Evolutionary conservation across 2,797 vertebrate genomes (phyloP).

Genomic region (Takifugu rubripes): DNA sequence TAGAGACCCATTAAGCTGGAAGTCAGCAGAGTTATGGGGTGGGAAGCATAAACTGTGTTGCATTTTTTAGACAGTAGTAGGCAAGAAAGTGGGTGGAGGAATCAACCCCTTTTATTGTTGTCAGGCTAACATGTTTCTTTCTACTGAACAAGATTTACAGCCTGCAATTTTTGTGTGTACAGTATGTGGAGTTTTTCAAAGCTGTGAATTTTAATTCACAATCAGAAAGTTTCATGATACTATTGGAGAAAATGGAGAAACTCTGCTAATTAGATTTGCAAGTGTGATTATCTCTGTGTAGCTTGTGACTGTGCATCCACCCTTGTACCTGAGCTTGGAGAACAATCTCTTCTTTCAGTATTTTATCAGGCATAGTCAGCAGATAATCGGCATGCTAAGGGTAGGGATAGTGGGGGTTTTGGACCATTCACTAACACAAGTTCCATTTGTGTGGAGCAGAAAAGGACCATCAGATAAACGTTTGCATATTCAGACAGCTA

Average conservation of each 20-base stretch:
- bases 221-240: too few relatives aligned
- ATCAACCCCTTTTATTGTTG: too few relatives aligned
- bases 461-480: conserved; percentile 1
- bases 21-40: conserved; percentile 20
- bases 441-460: conserved; percentile 5
- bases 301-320: not conserved
- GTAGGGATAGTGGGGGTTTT: not conserved
- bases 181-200: too few relatives aligned
- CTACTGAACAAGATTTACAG: too few relatives aligned
- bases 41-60: conserved; percentile 23
- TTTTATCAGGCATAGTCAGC: not conserved
- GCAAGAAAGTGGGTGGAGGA: too few relatives aligned
- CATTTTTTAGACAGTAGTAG: too few relatives aligned
- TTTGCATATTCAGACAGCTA: conserved; percentile 42
- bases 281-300: too few relatives aligned
- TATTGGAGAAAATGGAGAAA: too few relatives aligned
- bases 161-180: too few relatives aligned
- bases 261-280: too few relatives aligned
- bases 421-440: not conserved
- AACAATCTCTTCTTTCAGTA: not conserved
- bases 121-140: too few relatives aligned
- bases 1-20: conserved; percentile 44
- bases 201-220: too few relatives aligned
- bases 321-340: not conserved
- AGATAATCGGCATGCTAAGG: not conserved